Evolutionary conservation across 2,797 vertebrate species (phyloP).

Genomic region (Crenichthys baileyi): DNA sequence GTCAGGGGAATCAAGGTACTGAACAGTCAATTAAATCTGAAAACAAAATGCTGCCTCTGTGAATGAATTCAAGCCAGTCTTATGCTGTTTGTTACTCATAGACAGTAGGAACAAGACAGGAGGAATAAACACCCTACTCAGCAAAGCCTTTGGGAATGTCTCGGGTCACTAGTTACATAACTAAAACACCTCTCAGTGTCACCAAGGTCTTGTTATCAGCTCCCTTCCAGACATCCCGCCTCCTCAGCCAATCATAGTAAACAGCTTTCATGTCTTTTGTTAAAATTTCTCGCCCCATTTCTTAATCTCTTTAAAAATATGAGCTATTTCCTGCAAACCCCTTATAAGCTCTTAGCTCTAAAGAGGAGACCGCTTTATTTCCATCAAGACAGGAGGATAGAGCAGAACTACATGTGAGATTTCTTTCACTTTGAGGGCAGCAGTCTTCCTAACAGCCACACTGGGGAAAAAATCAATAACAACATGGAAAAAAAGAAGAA

Average conservation of each 20-base stretch:
- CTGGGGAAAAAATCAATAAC: constrained; percentile 38
- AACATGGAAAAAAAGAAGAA: constrained; percentile 33
- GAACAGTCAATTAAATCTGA: neutral
- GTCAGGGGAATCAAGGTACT: neutral
- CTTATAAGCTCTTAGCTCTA: neutral
- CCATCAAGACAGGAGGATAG: constrained; percentile 6
- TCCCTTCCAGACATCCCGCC: constrained; percentile 39
- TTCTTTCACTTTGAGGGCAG: constrained; percentile 28
- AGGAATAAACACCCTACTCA: constrained; percentile 1
- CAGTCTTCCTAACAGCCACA: constrained; percentile 34
- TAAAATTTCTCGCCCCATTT: constrained; percentile 35
- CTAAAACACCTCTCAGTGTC: constrained; percentile 20
- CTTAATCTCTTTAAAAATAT: constrained; percentile 26
- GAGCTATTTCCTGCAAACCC: constrained; percentile 11
- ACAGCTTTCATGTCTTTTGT: constrained; percentile 42
- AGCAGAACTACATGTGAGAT: constrained; percentile 19
- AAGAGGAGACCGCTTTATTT: constrained; percentile 18
- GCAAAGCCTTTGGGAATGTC: constrained; percentile 15
- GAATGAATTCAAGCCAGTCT: neutral
- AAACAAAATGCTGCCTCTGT: neutral
- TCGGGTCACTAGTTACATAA: constrained; percentile 12
- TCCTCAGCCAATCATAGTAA: constrained; percentile 55
- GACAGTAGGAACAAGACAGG: neutral
- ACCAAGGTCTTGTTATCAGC: constrained; percentile 46
- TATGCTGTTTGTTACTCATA: neutral